Base-by-base conservation (phyloP, 2,113 vertebrate species). In the Phaetusa simplex region DNA sequence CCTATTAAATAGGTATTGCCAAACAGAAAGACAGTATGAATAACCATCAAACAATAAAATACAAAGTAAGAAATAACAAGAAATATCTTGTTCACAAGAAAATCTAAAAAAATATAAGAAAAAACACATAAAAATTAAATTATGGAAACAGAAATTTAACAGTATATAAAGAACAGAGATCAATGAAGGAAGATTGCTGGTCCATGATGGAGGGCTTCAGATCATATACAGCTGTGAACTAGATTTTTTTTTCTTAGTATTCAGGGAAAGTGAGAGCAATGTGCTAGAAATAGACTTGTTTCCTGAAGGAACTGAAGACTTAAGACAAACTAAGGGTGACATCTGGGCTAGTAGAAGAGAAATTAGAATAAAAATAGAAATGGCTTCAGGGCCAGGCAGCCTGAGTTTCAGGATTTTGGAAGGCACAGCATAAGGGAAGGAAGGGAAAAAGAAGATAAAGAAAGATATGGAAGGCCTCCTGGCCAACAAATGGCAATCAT, bases 351-450 rank as follows among this genome's bases (percentile, higher is more conserved):
- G 73, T 94, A 91, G 45, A 91, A 58, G 43, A 91, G 49, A 95
- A 94, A 89, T 79, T 14, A 79, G 34, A 87, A 40, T 85, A 87
- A 96, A 96, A 95, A 92, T 94, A 95, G 91, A 85, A 91, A 93
- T 26, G 20, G 43, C 81, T 94, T 82, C 53, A 89, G 73, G 92
- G 70, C 18, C 83, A 84, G 69, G 21, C 59, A 95, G 81, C 40
- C 77, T 43, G 30, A 76, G 24, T 62, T 95, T 72, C 47, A 71
- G 69, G 53, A 91, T 84, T 95, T 91, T 76, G 56, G 62, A 95
- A 77, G 20, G 36, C 47, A 79, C 7, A 70, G 45, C 24, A 61
- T 53, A 87, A 22, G 27, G 47, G 23, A 89, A 4, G 11, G 24
- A 86, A 89, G 43, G 64, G 38, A 78, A 88, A 96, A 89, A 73